Conservation (phyloP, 2,888 invertebrate genomes). For the Hydropsyche betteni region DNA sequence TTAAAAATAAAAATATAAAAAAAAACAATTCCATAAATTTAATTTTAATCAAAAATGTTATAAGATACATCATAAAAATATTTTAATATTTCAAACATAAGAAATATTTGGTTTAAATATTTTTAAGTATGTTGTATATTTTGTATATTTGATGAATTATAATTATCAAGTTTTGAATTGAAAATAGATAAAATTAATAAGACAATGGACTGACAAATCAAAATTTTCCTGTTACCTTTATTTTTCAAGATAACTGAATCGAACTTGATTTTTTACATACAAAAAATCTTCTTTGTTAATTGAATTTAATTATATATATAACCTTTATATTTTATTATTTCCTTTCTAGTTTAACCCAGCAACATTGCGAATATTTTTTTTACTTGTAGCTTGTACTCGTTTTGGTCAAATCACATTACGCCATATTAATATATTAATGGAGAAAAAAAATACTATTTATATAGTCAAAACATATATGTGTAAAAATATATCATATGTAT, state of each 20-base stretch:
- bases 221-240: no score
- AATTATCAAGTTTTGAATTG: no score
- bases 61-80: no score
- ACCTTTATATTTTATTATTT: neutral
- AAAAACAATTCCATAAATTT: no score
- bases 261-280: neutral
- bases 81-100: no score
- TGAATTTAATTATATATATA: neutral
- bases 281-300: neutral
- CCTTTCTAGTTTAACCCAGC: neutral
- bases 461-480: slow-evolving; percentile 51
- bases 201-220: no score
- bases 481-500: slow-evolving; percentile 43
- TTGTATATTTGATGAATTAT: neutral
- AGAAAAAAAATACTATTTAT: slow-evolving; percentile 40
- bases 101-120: neutral
- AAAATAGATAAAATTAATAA: no score
- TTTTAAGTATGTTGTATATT: slow-evolving; percentile 6
- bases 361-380: neutral
- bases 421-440: slow-evolving; percentile 43
- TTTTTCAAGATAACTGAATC: no score
- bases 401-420: slow-evolving; percentile 37
- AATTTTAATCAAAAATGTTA: no score
- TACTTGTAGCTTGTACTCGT: slow-evolving; percentile 2
- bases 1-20: neutral